A percentile compares a stretch with the other conserved stretches of the same genome.
These are phyloP conservation scores for Neodon shergylaensis DNA, from an alignment of 2,113 vertebrate species.

Conservation along the genomic window DNA sequence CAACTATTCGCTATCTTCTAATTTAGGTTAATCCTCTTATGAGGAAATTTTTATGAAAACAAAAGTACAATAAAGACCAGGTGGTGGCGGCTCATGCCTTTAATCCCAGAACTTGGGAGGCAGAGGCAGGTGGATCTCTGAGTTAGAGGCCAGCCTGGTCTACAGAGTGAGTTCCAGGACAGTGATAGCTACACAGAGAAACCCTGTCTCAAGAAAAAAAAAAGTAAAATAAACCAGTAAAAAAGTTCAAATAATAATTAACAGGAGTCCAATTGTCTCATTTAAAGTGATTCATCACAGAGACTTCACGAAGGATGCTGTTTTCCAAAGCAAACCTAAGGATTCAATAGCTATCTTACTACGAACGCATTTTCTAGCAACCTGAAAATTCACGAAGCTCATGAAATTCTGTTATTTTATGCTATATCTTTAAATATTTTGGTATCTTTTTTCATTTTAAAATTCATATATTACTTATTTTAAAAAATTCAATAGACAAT, in stretches of 20 bases:
- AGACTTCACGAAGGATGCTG: neutral
- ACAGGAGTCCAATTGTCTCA: neutral
- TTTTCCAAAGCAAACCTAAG: constrained; percentile 16
- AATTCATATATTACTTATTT: constrained; percentile 68
- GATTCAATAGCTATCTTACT: neutral
- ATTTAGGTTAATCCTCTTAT: neutral
- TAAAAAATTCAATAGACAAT: constrained; percentile 64
- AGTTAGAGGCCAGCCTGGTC: neutral
- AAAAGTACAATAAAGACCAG: neutral
- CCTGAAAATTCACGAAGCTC: constrained; percentile 4
- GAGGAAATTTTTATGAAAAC: neutral
- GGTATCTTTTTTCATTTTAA: constrained; percentile 38
- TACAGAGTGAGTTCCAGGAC: neutral
- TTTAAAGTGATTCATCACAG: neutral
- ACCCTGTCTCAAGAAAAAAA: neutral
- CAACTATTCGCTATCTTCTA: neutral
- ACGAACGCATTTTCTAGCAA: constrained; percentile 8
- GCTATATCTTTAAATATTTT: neutral
- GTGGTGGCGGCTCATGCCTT: neutral
- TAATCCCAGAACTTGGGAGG: neutral
- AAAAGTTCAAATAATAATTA: neutral
- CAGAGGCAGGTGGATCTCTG: neutral
- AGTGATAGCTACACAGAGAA: neutral
- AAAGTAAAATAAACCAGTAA: neutral
- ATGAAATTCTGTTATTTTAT: constrained; percentile 47